These are phyloP conservation scores for Trichacis sp. DNA, from an alignment of 2,888 invertebrate species.

Conservation along the genomic window DNA sequence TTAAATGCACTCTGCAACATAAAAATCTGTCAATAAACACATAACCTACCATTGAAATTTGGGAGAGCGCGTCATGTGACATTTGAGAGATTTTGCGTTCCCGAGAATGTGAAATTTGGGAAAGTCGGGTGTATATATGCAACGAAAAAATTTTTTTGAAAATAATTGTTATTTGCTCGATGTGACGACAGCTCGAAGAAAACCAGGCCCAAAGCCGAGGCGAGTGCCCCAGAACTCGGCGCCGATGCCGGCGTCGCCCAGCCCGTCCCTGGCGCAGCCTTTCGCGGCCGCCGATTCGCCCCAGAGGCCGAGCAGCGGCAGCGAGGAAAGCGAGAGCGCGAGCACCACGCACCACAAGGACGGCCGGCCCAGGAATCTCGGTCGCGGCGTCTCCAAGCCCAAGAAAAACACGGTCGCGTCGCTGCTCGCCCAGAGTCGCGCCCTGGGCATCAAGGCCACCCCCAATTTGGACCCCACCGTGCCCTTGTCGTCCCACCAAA, in stretches of 20 bases:
- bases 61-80: no score
- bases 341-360: constrained; percentile 73
- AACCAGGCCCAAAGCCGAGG: constrained; percentile 80
- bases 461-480: constrained; percentile 72
- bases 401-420: constrained; percentile 95
- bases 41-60: no score
- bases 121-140: no score
- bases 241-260: constrained; percentile 71
- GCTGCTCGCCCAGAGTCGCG: constrained; percentile 86
- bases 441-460: constrained; percentile 83
- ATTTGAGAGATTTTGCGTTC: no score
- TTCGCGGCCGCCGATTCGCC: constrained; percentile 74
- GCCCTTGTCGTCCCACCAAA: constrained; percentile 73
- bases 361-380: constrained; percentile 85
- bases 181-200: constrained; percentile 74
- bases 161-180: no score
- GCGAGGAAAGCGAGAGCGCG: constrained; percentile 75
- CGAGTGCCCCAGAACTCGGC: constrained; percentile 72
- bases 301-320: constrained; percentile 74
- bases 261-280: constrained; percentile 72
- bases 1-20: no score
- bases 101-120: no score
- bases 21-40: no score
- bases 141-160: no score
- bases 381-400: constrained; percentile 88